phyloP scores from a whole-genome alignment of 2,888 invertebrate species.

The Muscina levida region DNA sequence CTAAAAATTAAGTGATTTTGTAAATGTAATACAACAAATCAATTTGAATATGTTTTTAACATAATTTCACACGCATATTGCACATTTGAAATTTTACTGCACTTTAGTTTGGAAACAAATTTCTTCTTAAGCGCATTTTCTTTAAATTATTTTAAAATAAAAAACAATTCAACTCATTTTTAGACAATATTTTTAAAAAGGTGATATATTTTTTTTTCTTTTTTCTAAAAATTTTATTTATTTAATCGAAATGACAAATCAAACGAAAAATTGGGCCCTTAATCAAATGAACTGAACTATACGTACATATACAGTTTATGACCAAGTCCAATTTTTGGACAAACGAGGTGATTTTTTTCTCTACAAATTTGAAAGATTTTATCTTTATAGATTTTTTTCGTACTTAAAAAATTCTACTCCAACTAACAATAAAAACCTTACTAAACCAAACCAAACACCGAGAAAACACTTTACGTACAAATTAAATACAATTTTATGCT shows the following conservation, averaged over 20 bases:
- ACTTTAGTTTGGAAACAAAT: slow-evolving; percentile 24
- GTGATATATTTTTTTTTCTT: slow-evolving; percentile 59
- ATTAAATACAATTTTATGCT: too few species aligned
- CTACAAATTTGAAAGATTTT: slow-evolving; percentile 48
- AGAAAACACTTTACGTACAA: slow-evolving; percentile 61
- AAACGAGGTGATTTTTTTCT: slow-evolving; percentile 78
- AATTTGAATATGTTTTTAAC: too few species aligned
- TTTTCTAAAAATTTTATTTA: slow-evolving; percentile 64
- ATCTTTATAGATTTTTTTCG: slow-evolving; percentile 55
- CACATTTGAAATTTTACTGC: slow-evolving; percentile 45
- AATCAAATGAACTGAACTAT: slow-evolving; percentile 64
- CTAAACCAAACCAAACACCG: slow-evolving; percentile 65
- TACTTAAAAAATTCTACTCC: slow-evolving; percentile 52
- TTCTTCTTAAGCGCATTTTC: slow-evolving; percentile 11
- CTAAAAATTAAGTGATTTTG: too few species aligned
- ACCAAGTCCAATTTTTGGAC: slow-evolving; percentile 80
- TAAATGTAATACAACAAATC: too few species aligned
- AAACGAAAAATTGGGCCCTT: slow-evolving; percentile 71
- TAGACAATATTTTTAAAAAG: slow-evolving; percentile 4
- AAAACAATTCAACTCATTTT: slow-evolving; percentile 27
- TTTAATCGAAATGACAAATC: slow-evolving; percentile 70
- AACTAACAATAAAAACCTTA: too few species aligned
- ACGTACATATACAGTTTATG: slow-evolving; percentile 75
- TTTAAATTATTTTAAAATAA: slow-evolving; percentile 32
- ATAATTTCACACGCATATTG: slow-evolving; percentile 20